Conservation (phyloP, 2,888 invertebrate genomes). For the Gymnocheta viridis region DNA sequence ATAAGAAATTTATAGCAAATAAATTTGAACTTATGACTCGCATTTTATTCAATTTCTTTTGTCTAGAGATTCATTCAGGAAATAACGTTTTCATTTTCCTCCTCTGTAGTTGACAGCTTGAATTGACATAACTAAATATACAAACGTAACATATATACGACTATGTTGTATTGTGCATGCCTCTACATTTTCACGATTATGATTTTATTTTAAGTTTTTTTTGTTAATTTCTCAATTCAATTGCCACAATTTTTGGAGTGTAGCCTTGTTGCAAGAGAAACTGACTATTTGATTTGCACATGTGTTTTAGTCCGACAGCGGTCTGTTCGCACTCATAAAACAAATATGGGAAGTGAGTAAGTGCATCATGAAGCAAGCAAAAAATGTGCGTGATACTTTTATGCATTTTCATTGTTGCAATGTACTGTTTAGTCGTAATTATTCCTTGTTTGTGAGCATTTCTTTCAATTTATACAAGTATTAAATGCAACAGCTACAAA, state of each 20-base stretch:
- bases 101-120: background rate
- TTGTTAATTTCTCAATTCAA: slow-evolving; percentile 28
- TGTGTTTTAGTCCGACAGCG: background rate
- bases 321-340: slow-evolving; percentile 29
- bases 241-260: slow-evolving; percentile 39
- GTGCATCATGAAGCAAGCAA: slow-evolving; percentile 43
- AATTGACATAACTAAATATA: background rate
- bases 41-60: background rate
- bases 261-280: background rate
- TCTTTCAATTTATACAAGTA: background rate
- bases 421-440: slow-evolving; percentile 7
- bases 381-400: slow-evolving; percentile 14
- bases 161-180: background rate
- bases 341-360: slow-evolving; percentile 41
- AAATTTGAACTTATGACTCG: background rate
- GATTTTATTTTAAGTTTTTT: background rate
- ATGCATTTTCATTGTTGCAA: slow-evolving; percentile 40
- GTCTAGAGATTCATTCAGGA: background rate
- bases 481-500: slow-evolving; percentile 33
- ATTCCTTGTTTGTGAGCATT: slow-evolving; percentile 3
- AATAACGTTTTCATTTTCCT: background rate
- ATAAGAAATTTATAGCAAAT: background rate
- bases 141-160: too few relatives aligned
- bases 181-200: slow-evolving; percentile 13
- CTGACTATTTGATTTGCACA: background rate